Percentiles rank a stretch among this genome's conserved stretches.
Evolutionary conservation across 2,797 vertebrate species (phyloP).

Genomic region (Phoebastria nigripes): DNA sequence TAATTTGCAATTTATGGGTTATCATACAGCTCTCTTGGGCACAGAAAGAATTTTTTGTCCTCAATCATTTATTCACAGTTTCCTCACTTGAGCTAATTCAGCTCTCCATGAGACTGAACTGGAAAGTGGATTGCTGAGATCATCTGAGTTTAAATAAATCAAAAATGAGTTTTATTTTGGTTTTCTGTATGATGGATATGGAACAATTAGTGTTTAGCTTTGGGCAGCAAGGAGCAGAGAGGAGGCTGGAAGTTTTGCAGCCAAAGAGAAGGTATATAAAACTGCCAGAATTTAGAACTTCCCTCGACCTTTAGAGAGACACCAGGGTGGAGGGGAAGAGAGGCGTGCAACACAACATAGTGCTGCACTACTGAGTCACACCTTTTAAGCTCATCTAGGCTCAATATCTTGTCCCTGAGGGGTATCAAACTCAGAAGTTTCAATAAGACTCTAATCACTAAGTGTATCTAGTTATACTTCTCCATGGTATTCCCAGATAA

Average conservation of each 20-base stretch:
- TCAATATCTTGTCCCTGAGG: neutral
- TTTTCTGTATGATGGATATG: neutral
- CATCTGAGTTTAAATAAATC: neutral
- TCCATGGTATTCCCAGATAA: neutral
- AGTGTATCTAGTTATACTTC: neutral
- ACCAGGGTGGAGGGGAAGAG: neutral
- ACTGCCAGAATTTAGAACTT: neutral
- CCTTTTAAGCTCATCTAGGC: neutral
- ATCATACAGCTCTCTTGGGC: neutral
- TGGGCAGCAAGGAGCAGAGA: neutral
- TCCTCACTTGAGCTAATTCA: neutral
- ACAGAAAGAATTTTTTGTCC: neutral
- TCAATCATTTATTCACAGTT: neutral
- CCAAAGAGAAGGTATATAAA: neutral
- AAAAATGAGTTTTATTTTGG: neutral
- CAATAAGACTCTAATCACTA: neutral
- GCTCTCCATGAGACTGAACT: neutral
- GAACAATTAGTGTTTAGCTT: neutral
- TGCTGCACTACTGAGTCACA: neutral
- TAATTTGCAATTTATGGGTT: neutral
- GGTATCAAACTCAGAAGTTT: neutral
- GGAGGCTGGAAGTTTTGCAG: neutral
- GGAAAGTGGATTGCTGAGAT: neutral
- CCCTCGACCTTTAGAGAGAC: neutral
- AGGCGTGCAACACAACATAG: fast-evolving